Percentiles rank a stretch among this genome's conserved stretches.
Evolutionary conservation across 2,797 vertebrate genomes (phyloP).

Genomic region (Halcyon smyrnensis): DNA sequence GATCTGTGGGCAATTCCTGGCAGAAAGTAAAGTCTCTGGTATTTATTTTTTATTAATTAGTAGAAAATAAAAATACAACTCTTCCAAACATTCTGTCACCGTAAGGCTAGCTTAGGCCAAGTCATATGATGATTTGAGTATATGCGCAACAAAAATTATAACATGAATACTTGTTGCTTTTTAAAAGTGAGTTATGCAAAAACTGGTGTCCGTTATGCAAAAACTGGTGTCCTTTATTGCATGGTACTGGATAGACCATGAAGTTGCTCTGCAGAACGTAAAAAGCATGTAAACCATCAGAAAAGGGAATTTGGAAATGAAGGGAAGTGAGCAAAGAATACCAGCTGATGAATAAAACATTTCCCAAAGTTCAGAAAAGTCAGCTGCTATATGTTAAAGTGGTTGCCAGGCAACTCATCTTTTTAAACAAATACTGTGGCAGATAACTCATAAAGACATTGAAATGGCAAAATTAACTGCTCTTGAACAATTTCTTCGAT

Average conservation of each 20-base stretch:
- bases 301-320: slow-evolving; percentile 59
- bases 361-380: slow-evolving; percentile 75
- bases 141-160: background rate
- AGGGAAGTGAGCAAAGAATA: slow-evolving; percentile 70
- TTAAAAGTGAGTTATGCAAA: background rate
- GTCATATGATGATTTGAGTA: background rate
- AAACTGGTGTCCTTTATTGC: background rate
- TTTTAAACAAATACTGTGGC: slow-evolving; percentile 75
- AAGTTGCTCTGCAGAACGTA: slow-evolving; percentile 43
- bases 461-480: slow-evolving; percentile 71
- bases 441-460: slow-evolving; percentile 76
- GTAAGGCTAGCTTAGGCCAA: background rate
- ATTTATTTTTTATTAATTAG: background rate
- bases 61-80: background rate
- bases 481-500: slow-evolving; percentile 73
- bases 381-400: slow-evolving; percentile 73
- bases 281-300: slow-evolving; percentile 65
- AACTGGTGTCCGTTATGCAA: slow-evolving; percentile 17
- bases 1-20: background rate
- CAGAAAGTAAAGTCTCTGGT: background rate
- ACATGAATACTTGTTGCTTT: background rate
- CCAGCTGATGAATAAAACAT: slow-evolving; percentile 80
- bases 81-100: background rate
- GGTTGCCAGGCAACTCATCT: slow-evolving; percentile 80
- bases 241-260: slow-evolving; percentile 8